Evolutionary conservation across 2,113 vertebrate genomes (phyloP).

Genomic region (Isichthys henryi): DNA sequence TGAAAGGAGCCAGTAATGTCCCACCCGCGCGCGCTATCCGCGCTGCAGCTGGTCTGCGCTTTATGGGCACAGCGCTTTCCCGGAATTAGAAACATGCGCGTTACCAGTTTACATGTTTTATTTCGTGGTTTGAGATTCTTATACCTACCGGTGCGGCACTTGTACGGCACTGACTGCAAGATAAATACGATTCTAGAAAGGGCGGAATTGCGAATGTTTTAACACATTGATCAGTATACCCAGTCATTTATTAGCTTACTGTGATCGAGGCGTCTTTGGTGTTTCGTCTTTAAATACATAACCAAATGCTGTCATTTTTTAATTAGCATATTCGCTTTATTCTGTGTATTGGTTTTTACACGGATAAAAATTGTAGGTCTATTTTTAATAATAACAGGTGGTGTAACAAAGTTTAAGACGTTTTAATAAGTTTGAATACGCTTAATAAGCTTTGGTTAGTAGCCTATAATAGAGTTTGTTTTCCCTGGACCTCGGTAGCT

Average conservation of each 20-base stretch:
- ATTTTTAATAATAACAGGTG: not conserved
- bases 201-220: not conserved
- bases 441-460: not conserved
- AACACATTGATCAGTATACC: not conserved
- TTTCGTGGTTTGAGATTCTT: not conserved
- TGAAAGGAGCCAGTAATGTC: conserved; percentile 81
- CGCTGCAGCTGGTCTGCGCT: conserved; percentile 73
- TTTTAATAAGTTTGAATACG: not conserved
- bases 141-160: not conserved
- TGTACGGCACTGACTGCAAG: not conserved
- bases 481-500: conserved; percentile 1
- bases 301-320: not conserved
- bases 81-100: conserved; percentile 25
- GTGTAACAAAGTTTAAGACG: not conserved
- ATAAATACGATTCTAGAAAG: not conserved
- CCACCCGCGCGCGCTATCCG: conserved; percentile 80
- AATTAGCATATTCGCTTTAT: not conserved
- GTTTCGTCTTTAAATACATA: not conserved
- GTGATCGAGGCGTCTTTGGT: not conserved
- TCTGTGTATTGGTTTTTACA: not conserved
- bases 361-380: not conserved
- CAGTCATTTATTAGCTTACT: not conserved
- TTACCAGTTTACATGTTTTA: not conserved
- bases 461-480: not conserved
- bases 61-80: conserved; percentile 48